Evolutionary conservation across 2,113 vertebrate species (phyloP).

Genomic region (Crotophaga sulcirostris): DNA sequence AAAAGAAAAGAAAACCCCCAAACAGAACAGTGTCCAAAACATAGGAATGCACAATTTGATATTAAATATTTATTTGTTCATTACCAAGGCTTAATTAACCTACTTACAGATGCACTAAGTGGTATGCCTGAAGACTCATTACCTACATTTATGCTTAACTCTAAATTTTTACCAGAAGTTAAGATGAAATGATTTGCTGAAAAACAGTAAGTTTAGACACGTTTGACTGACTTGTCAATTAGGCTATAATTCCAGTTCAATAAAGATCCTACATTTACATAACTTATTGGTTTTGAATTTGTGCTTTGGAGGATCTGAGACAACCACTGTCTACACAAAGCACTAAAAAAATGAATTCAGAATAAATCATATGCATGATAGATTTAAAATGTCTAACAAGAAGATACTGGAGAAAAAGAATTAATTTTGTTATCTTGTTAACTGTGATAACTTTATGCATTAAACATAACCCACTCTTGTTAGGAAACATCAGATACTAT

Average conservation of each 20-base stretch:
- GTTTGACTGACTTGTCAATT: background rate
- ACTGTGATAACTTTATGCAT: slow-evolving; percentile 1
- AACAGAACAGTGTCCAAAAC: background rate
- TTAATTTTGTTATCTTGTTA: background rate
- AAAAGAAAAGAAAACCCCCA: background rate
- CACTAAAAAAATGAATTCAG: background rate
- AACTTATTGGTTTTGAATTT: background rate
- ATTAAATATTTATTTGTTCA: background rate
- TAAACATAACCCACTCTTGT: background rate
- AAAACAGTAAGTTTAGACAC: background rate
- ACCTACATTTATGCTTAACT: background rate
- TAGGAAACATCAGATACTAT: background rate
- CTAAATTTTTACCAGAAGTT: background rate
- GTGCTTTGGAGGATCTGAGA: background rate
- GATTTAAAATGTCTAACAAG: background rate
- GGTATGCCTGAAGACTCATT: background rate
- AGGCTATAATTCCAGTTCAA: background rate
- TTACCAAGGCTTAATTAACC: background rate
- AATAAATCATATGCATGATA: background rate
- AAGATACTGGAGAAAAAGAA: background rate
- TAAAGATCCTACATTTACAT: background rate
- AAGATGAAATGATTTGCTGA: background rate
- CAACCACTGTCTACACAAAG: background rate
- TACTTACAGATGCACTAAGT: background rate
- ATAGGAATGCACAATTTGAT: background rate